phyloP scores from a whole-genome alignment of 2,888 invertebrate species.

The Netelia virgata region DNA sequence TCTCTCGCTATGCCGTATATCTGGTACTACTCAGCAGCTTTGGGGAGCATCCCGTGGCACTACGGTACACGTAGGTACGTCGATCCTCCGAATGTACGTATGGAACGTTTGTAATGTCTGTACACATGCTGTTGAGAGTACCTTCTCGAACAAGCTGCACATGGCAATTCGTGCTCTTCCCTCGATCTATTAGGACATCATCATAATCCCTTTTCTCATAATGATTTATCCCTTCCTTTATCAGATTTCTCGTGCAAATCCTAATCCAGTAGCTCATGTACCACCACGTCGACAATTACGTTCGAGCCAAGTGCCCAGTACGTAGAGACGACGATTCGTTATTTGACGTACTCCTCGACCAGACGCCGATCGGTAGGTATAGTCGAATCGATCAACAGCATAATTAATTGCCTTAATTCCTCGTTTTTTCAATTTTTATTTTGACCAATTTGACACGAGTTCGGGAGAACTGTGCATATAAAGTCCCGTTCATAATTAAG shows the following conservation, averaged over 20 bases:
- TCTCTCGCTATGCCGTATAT: slow-evolving; percentile 31
- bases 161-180: slow-evolving; percentile 25
- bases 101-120: slow-evolving; percentile 18
- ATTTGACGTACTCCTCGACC: too few species aligned
- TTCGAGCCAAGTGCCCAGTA: neutral
- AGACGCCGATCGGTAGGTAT: too few species aligned
- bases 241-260: neutral
- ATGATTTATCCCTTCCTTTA: slow-evolving; percentile 15
- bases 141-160: slow-evolving; percentile 40
- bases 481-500: too few species aligned
- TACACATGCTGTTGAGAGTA: slow-evolving; percentile 9
- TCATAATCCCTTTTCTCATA: slow-evolving; percentile 20
- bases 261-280: neutral
- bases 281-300: neutral
- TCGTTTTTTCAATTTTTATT: too few species aligned
- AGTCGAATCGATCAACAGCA: too few species aligned
- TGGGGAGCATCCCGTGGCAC: slow-evolving; percentile 20
- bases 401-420: too few species aligned
- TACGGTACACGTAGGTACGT: slow-evolving; percentile 40
- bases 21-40: slow-evolving; percentile 33
- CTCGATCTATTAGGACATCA: slow-evolving; percentile 18
- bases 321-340: too few species aligned
- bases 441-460: too few species aligned
- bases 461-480: too few species aligned
- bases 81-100: slow-evolving; percentile 34